Conservation (phyloP, 2,888 invertebrate species). For the Ditula angustiorana region DNA sequence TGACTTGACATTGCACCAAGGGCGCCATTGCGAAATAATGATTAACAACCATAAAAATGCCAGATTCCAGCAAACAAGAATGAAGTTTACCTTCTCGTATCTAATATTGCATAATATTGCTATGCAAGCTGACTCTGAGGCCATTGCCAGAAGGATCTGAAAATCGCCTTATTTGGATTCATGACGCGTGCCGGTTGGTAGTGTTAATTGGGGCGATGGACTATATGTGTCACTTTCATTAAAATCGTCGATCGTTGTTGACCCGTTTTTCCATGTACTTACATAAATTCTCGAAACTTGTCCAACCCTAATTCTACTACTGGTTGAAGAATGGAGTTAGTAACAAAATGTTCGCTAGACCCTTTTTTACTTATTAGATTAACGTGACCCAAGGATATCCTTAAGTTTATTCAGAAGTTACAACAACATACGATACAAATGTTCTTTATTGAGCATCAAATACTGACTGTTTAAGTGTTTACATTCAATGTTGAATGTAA, state of each 20-base stretch:
- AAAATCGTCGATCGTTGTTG: neutral
- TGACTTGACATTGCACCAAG: constrained; percentile 27
- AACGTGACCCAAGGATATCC: too few species aligned
- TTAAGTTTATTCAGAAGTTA: too few species aligned
- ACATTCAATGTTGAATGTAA: too few species aligned
- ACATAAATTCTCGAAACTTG: neutral
- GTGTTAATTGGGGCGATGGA: constrained; percentile 24
- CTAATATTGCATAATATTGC: constrained; percentile 31
- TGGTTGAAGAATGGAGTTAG: too few species aligned
- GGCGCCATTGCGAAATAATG: constrained; percentile 20
- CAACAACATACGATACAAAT: too few species aligned
- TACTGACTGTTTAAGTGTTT: too few species aligned
- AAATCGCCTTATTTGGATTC: constrained; percentile 16
- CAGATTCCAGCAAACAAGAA: constrained; percentile 31
- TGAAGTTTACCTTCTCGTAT: constrained; percentile 42
- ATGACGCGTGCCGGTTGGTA: constrained; percentile 8
- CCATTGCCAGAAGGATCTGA: constrained; percentile 2
- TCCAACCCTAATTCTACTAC: too few species aligned
- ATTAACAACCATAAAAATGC: neutral
- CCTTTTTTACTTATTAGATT: too few species aligned
- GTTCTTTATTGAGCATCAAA: too few species aligned
- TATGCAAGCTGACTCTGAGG: neutral
- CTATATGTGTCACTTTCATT: constrained; percentile 24
- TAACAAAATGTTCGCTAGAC: too few species aligned
- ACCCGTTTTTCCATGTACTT: neutral